These are phyloP conservation scores for Gadopsis bispinosus DNA, from an alignment of 2,797 vertebrate species.

Conservation along the genomic window DNA sequence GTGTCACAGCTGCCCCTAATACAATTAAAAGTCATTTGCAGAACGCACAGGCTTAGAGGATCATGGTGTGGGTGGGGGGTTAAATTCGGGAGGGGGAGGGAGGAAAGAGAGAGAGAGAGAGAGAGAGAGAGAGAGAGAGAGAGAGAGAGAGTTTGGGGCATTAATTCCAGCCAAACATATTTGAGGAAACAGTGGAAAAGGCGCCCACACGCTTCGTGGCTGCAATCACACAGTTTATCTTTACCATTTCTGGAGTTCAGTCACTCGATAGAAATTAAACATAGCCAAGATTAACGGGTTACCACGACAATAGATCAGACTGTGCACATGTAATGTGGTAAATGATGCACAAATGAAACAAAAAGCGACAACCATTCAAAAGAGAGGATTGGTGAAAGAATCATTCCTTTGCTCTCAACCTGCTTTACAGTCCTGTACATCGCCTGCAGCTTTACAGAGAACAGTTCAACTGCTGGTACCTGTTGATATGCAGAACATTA, in stretches of 20 bases:
- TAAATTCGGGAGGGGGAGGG: slow-evolving; percentile 56
- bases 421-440: slow-evolving; percentile 35
- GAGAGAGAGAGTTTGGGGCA: slow-evolving; percentile 53
- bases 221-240: slow-evolving; percentile 55
- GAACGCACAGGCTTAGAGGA: slow-evolving; percentile 84
- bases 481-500: slow-evolving; percentile 61
- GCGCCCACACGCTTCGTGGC: slow-evolving; percentile 47
- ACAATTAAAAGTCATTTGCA: slow-evolving; percentile 91
- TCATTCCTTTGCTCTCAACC: slow-evolving; percentile 56
- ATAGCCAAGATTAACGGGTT: slow-evolving; percentile 37
- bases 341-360: slow-evolving; percentile 66
- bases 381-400: slow-evolving; percentile 66
- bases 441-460: slow-evolving; percentile 43
- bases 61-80: slow-evolving; percentile 77
- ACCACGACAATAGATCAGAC: slow-evolving; percentile 36
- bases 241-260: slow-evolving; percentile 36
- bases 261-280: slow-evolving; percentile 43
- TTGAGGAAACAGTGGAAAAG: slow-evolving; percentile 53
- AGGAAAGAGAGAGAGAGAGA: slow-evolving; percentile 28
- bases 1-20: slow-evolving; percentile 89
- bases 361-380: slow-evolving; percentile 59
- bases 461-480: slow-evolving; percentile 47
- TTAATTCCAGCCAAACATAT: slow-evolving; percentile 69
- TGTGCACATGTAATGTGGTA: slow-evolving; percentile 44
- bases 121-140: no score